Conservation (phyloP, 2,113 vertebrate genomes). For the Brachyhypopomus occidentalis region DNA sequence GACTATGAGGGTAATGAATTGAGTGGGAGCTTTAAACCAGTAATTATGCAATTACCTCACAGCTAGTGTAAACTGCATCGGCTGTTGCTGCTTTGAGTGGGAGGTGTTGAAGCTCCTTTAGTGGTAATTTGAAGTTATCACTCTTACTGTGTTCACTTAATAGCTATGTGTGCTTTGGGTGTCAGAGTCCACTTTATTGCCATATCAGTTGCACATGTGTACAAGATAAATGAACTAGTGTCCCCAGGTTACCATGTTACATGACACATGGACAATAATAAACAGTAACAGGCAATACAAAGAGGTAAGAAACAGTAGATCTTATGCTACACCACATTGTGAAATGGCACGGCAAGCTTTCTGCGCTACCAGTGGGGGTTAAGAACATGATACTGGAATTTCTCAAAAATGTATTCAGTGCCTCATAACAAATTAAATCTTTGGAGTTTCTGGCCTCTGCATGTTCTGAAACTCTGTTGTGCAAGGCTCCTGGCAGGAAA, state of each 20-base stretch:
- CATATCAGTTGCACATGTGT: background rate
- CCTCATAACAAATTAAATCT: background rate
- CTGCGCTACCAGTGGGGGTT: too few species aligned
- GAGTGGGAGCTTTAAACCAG: conserved; percentile 37
- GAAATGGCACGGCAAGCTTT: too few species aligned
- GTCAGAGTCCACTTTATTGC: background rate
- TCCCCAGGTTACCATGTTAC: too few species aligned
- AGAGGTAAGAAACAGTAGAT: too few species aligned
- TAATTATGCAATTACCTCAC: conserved; percentile 53
- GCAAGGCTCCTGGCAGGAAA: conserved; percentile 53
- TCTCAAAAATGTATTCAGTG: background rate
- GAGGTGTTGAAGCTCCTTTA: conserved; percentile 58
- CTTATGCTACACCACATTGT: too few species aligned
- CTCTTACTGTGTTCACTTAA: conserved; percentile 49
- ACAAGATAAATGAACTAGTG: too few species aligned
- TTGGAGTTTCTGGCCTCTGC: background rate
- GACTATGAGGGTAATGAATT: conserved; percentile 8
- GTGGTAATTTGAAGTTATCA: conserved; percentile 44
- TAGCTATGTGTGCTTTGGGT: conserved; percentile 18
- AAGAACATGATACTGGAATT: too few species aligned
- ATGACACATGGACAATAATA: too few species aligned
- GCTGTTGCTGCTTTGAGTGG: conserved; percentile 10
- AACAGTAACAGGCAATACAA: too few species aligned
- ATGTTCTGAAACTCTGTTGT: background rate
- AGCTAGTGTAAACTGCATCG: conserved; percentile 33